Evolutionary conservation across 2,888 invertebrate species (phyloP), one percentile per base, ranked within the genome.

Genomic region (Chouioia cunea): DNA sequence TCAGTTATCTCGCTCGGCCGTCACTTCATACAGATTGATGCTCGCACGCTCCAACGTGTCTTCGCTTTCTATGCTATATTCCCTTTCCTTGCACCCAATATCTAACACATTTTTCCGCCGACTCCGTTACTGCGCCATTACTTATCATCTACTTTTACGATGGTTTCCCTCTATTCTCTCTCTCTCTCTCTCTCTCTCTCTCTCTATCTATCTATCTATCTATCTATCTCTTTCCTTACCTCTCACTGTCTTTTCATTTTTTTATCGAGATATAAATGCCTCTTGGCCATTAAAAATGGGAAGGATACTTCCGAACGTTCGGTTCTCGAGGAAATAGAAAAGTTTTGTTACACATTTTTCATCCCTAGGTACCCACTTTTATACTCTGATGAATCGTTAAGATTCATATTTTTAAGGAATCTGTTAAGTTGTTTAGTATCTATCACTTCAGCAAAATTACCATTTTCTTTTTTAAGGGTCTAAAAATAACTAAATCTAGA

Each of bases 1-100:
- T 80, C 79, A 78, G 77, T 79, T 63, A 59, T 78, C 77, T 76
- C 75, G 71, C 68, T 73, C 46, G 75, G 77, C 73, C 75, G 73
- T 75, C 75, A 73, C 65, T 70, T 74, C 59, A 58, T 66, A 47
- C 64, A 50, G 69, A 63, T 64, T 69, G 63, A 64, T 63, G 63
- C 20, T 43, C 18, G 22, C 12, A 44, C 20, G 8, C 58, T 16
- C 57, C 46, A 1, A 15, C 52, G 2, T 27, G 36, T 36, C 54
- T 60, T 46, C 1, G 14, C 58, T 46, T 16, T 44, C 58, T 10
- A 14, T 57, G 15, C 12, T 43, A 44, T 56, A 46, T 36, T 36
- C 27, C n/a, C 58, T 53, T n/a, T n/a, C n/a, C n/a, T n/a, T n/a
- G n/a, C 20, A 50, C 18, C 46, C 62, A 63, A 62, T 62, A 62